phyloP scores from a whole-genome alignment of 2,888 invertebrate species.

The Ennomos erosarius region DNA sequence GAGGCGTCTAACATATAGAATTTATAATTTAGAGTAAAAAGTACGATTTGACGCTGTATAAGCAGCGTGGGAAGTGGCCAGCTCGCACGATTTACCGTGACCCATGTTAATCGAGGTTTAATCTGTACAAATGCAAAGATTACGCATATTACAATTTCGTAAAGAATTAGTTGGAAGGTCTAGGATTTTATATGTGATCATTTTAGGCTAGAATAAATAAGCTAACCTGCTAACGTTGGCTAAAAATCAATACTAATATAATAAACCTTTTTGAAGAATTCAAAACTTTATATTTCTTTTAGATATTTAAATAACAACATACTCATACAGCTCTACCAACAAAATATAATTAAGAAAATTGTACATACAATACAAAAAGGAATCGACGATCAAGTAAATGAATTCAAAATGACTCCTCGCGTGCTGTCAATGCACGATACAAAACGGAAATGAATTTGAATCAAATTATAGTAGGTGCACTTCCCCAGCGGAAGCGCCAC shows the following conservation, averaged over 20 bases:
- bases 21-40: slow-evolving; percentile 69
- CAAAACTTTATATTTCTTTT: too few relatives aligned
- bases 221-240: too few relatives aligned
- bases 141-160: not conserved
- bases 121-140: slow-evolving; percentile 26
- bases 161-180: too few relatives aligned
- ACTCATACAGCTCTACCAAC: too few relatives aligned
- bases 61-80: slow-evolving; percentile 71
- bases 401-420: slow-evolving; percentile 25
- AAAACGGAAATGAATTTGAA: slow-evolving; percentile 76
- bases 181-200: too few relatives aligned
- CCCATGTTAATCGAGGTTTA: slow-evolving; percentile 38
- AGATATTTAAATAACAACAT: too few relatives aligned
- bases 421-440: slow-evolving; percentile 43
- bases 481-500: slow-evolving; percentile 76
- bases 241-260: too few relatives aligned
- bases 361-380: not conserved
- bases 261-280: too few relatives aligned
- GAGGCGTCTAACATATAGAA: slow-evolving; percentile 77
- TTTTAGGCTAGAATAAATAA: too few relatives aligned
- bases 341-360: not conserved
- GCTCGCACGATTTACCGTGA: slow-evolving; percentile 60
- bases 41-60: slow-evolving; percentile 73
- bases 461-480: slow-evolving; percentile 71
- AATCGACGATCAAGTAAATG: slow-evolving; percentile 23